These are phyloP conservation scores for Atherix ibis DNA, from an alignment of 2,888 invertebrate species.

Conservation along the genomic window DNA sequence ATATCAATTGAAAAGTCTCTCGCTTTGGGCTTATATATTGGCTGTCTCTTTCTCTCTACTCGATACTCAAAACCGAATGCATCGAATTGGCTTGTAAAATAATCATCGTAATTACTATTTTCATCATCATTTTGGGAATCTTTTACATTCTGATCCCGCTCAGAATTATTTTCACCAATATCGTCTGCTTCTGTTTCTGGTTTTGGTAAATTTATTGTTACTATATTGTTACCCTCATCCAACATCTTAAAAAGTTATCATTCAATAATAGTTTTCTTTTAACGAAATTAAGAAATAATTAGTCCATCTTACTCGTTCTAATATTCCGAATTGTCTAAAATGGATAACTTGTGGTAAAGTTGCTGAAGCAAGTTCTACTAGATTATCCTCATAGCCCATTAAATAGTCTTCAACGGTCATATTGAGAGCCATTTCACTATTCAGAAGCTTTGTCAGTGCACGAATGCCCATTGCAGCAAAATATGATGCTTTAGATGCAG, in stretches of 20 bases:
- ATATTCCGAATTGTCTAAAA: constrained; percentile 62
- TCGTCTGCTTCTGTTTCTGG: constrained; percentile 21
- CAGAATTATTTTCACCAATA: constrained; percentile 1
- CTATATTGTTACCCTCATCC: constrained; percentile 43
- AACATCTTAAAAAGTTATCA: constrained; percentile 37
- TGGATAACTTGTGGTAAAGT: constrained; percentile 65
- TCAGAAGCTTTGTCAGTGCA: constrained; percentile 38
- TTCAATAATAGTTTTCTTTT: too few relatives aligned
- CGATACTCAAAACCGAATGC: neutral
- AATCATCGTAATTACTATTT: constrained; percentile 1
- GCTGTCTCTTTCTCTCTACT: neutral
- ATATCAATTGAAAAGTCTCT: constrained; percentile 38
- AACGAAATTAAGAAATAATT: constrained; percentile 11
- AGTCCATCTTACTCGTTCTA: constrained; percentile 52
- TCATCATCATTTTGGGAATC: neutral
- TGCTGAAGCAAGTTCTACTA: constrained; percentile 52
- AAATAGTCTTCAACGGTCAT: constrained; percentile 52
- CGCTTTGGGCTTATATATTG: constrained; percentile 16
- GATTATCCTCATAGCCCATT: constrained; percentile 67
- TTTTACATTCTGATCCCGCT: neutral
- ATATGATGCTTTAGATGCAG: constrained; percentile 22
- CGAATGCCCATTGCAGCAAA: constrained; percentile 43
- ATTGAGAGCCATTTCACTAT: constrained; percentile 45
- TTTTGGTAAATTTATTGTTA: constrained; percentile 37
- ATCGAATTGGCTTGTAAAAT: neutral